Base-by-base conservation (phyloP, 2,888 invertebrate genomes). In the Aradus depressus region DNA sequence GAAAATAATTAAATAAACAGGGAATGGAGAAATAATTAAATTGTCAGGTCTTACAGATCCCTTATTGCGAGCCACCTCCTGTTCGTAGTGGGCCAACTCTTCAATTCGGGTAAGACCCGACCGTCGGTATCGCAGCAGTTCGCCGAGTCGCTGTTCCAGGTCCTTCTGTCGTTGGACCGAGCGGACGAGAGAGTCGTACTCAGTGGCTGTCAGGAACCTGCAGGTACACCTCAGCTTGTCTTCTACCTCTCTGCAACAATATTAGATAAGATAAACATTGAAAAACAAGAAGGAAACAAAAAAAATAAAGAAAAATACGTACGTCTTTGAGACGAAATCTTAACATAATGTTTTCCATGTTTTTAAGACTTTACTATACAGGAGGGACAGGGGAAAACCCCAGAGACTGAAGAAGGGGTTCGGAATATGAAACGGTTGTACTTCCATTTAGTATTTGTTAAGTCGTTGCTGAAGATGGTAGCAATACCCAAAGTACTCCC, bases 31-130 rank as follows among this genome's bases (percentile, higher is more conserved):
- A 43, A 18, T 10, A 14, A 37, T 10, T 25, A 22, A 48, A 48
- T 3, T 25, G 23, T n/a, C 16, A 28, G 31, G 21, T 35, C 54
- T 54, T 52, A 54, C 54, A 35, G 54, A 49, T 41, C 49, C 41
- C 32, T 35, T 41, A 34, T 37, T 49, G 18, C 23, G 22, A 5
- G 49, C 49, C 21, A 47, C 26, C 41, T 59, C 60, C 65, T 88
- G 86, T 64, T 91, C 91, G 67, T 88, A 89, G 66, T 90, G 88
- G 26, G 85, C 77, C 62, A 89, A 85, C 66, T 92, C 91, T 65
- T 86, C 84, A 47, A 83, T 77, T 37, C 80, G 75, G 2, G 86
- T 84, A 32, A 93, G 76, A 22, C 93, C 93, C 61, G 90, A 83
- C 62, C 84, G 81, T 23, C 93, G 75, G 70, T 91, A 86, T 55